These are phyloP conservation scores for Ochropleura leucogaster DNA, from an alignment of 2,888 invertebrate genomes.

Conservation along the genomic window DNA sequence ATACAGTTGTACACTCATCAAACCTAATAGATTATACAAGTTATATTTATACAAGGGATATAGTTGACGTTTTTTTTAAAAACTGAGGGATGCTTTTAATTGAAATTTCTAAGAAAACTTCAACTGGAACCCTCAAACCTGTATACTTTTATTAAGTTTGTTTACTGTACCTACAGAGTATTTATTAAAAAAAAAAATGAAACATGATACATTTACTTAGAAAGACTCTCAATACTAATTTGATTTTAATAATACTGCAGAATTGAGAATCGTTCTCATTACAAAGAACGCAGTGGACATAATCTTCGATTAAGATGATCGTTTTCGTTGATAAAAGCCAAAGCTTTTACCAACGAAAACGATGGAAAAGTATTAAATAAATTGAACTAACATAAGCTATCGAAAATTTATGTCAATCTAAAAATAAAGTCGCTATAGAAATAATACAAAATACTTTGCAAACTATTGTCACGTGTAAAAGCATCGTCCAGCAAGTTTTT, in stretches of 20 bases:
- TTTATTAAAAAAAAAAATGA: neutral
- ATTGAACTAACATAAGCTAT: neutral
- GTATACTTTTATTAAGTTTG: no score
- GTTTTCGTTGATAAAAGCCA: no score
- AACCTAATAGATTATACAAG: no score
- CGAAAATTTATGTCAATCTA: neutral
- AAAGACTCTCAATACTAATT: no score
- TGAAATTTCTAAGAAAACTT: no score
- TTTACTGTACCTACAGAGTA: neutral
- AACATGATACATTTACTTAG: no score
- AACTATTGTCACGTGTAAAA: neutral
- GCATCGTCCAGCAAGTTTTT: neutral
- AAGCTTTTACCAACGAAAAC: neutral
- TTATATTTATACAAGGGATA: no score
- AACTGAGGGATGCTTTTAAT: no score
- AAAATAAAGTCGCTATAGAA: neutral
- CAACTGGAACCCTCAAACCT: no score
- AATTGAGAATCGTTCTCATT: neutral
- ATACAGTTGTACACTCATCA: no score
- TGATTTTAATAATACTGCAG: neutral
- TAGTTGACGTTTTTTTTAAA: no score
- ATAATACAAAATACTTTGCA: neutral
- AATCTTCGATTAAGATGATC: no score
- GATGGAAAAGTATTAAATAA: neutral
- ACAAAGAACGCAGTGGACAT: neutral